Percentiles rank a stretch among this genome's conserved stretches.
These are phyloP conservation scores for Hemiscyllium ocellatum DNA, from an alignment of 2,113 vertebrate genomes.

Conservation along the genomic window DNA sequence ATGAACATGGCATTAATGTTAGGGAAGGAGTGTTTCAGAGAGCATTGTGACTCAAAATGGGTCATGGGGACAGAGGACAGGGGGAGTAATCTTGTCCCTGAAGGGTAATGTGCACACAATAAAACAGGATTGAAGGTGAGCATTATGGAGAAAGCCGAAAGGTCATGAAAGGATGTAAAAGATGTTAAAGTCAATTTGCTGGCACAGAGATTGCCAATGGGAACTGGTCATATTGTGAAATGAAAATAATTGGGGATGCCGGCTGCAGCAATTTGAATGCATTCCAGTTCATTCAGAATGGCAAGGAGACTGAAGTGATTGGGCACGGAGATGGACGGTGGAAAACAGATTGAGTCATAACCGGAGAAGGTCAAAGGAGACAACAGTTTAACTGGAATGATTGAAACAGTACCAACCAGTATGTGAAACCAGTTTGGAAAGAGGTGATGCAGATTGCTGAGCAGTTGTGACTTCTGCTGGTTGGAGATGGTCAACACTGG, in stretches of 20 bases:
- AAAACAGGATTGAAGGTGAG: background rate
- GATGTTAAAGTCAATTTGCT: background rate
- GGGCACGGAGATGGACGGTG: background rate
- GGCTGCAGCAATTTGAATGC: too few species aligned
- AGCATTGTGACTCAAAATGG: background rate
- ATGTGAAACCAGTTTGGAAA: too few species aligned
- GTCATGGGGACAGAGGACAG: background rate
- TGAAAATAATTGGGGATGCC: background rate
- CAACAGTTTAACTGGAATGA: too few species aligned
- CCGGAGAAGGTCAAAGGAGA: too few species aligned
- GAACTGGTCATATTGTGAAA: background rate
- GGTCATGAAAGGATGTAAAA: background rate
- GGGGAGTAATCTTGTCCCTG: background rate
- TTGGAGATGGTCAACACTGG: too few species aligned
- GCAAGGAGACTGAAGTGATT: background rate
- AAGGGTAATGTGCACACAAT: background rate
- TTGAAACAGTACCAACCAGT: too few species aligned
- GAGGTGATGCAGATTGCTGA: too few species aligned
- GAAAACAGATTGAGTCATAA: background rate
- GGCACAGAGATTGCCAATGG: background rate
- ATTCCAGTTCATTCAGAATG: background rate
- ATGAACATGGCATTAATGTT: background rate
- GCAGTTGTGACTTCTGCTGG: too few species aligned
- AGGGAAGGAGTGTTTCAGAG: background rate
- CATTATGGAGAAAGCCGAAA: background rate